Base-by-base conservation (phyloP, 53 echinoderm and acorn worm species). In the Stichopus horrens region DNA sequence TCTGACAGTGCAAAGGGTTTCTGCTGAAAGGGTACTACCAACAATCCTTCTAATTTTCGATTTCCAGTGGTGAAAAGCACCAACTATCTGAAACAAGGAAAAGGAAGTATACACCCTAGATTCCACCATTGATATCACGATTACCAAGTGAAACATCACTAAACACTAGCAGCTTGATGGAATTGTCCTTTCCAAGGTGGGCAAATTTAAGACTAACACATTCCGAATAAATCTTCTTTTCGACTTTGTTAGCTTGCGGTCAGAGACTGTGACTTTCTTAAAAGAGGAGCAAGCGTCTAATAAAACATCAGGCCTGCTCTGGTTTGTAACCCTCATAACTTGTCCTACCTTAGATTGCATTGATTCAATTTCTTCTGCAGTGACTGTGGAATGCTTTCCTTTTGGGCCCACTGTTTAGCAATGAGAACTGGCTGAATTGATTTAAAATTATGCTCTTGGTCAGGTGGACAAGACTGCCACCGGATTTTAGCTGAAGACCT, bases 341-440 rank as follows among this genome's bases (percentile, higher is more conserved):
- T 82, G 82, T n/a, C 82, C 82, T 11, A 81, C 81, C 14, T 81
- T 81, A 21, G 81, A 81, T 55, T 56, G 1, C 81, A 81, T 81
- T 7, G 21, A 16, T 13, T 81, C 81, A 6, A 58, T 5, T 82
- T 82, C 82, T 18, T 82, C 82, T 5, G 82, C 5, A 75, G 75
- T 75, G 13, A 75, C 37, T 9, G 5, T 14, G 9, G n/a, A 14
- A 5, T 18, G 18, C 58, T 23, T 58, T 83, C 20, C 20, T 83
- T 2, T 58, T 20, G 16, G 19, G 16, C 83, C 23, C 58, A 11
- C 58, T 83, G 57, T 83, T 58, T 83, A 18, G 7, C 7, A 5
- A 57, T 56, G 9, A n/a, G 59, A 8, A 57, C 57, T n/a, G 83
- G 55, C n/a, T 83, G 58, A 14, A 83, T 16, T 8, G 56, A 57